Evolutionary conservation across 1,140 invertebrate genomes (phyloP).

Genomic region (Psilanteris sp.): DNA sequence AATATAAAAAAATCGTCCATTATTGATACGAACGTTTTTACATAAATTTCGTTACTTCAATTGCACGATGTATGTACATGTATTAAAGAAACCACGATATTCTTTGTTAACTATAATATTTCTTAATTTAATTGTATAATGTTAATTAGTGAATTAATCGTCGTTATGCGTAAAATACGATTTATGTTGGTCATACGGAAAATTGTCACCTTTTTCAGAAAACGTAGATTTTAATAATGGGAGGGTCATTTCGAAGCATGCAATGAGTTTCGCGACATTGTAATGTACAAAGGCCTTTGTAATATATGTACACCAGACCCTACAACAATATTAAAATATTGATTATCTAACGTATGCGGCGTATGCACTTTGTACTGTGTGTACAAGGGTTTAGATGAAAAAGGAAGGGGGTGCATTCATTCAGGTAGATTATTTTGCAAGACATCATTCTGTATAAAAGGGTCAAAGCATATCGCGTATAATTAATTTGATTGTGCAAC

Average conservation of each 20-base stretch:
- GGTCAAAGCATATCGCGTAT: conserved; percentile 6
- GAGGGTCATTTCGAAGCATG: conserved; percentile 42
- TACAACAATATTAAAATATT: conserved; percentile 80
- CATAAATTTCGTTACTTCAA: too few relatives aligned
- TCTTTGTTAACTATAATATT: too few relatives aligned
- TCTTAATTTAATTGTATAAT: too few relatives aligned
- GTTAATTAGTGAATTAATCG: too few relatives aligned
- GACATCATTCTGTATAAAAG: conserved; percentile 50
- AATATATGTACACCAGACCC: conserved; percentile 60
- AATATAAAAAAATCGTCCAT: too few relatives aligned
- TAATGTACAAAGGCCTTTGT: conserved; percentile 74
- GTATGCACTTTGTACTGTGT: conserved; percentile 78
- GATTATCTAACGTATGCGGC: conserved; percentile 79
- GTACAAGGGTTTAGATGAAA: conserved; percentile 72
- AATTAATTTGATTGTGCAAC: conserved; percentile 1
- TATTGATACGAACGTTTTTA: too few relatives aligned
- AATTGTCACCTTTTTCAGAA: conserved; percentile 18
- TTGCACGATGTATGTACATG: too few relatives aligned
- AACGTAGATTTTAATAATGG: conserved; percentile 37
- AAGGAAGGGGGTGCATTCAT: conserved; percentile 61
- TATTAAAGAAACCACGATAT: too few relatives aligned
- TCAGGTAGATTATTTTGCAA: conserved; percentile 63
- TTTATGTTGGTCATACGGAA: background rate
- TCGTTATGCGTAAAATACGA: background rate
- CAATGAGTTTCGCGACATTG: conserved; percentile 61